A percentile compares a stretch with the other conserved stretches of the same genome.
These are phyloP conservation scores for Streptopelia turtur DNA, from an alignment of 2,797 vertebrate species.

Conservation along the genomic window DNA sequence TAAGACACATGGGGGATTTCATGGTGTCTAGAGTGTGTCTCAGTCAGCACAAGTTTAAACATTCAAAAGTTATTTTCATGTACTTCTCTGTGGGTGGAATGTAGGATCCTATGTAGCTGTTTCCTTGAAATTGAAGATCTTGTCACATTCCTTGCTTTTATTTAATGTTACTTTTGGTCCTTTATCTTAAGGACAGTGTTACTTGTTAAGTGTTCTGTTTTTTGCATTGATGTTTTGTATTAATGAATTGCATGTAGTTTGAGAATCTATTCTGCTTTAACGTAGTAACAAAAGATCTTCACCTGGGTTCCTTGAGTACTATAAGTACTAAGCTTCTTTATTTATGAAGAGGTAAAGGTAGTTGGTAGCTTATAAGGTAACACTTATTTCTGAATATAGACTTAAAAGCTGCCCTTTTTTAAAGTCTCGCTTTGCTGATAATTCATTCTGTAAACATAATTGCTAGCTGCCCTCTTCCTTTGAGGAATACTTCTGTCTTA, in stretches of 20 bases:
- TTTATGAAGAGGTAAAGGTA: background rate
- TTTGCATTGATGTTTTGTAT: background rate
- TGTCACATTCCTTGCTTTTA: background rate
- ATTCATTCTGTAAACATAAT: background rate
- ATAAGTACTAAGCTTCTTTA: background rate
- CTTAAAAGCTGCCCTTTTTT: background rate
- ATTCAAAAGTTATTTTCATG: background rate
- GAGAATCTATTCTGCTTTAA: background rate
- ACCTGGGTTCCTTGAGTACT: background rate
- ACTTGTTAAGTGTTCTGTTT: background rate
- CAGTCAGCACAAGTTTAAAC: background rate
- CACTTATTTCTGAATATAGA: background rate
- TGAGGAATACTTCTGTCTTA: background rate
- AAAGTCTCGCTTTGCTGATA: background rate
- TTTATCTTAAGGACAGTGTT: background rate
- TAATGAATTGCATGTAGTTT: background rate
- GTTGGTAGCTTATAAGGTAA: background rate
- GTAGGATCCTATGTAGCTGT: background rate
- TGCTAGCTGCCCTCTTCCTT: background rate
- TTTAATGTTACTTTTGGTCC: background rate
- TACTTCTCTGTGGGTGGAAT: background rate
- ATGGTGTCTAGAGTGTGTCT: background rate
- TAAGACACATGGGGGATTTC: background rate
- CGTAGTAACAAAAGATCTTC: background rate
- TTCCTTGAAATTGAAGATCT: background rate